Evolutionary conservation across 2,797 vertebrate species (phyloP).

Genomic region (Amniataba percoides): DNA sequence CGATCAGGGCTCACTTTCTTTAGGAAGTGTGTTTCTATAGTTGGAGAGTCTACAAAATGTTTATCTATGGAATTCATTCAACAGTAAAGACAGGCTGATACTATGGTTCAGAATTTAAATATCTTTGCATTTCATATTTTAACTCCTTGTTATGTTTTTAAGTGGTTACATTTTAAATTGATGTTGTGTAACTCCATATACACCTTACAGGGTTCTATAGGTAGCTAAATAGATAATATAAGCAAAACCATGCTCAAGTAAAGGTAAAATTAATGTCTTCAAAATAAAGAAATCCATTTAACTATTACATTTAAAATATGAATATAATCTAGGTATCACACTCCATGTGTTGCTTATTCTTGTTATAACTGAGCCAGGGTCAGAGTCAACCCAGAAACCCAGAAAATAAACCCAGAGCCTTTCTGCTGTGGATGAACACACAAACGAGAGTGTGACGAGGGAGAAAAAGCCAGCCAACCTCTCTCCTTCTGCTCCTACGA

Average conservation of each 20-base stretch:
- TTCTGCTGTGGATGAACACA: constrained; percentile 42
- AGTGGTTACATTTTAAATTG: neutral
- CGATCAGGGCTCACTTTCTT: neutral
- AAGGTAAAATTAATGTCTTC: neutral
- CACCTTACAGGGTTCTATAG: neutral
- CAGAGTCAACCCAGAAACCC: constrained; percentile 49
- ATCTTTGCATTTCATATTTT: neutral
- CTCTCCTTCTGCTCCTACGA: constrained; percentile 63
- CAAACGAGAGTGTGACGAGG: constrained; percentile 46
- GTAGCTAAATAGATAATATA: neutral
- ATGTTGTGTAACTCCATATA: neutral
- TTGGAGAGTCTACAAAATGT: neutral
- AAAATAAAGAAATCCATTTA: neutral
- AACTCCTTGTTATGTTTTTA: neutral
- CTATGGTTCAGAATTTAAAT: neutral
- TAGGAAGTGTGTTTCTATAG: neutral
- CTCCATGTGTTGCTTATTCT: neutral
- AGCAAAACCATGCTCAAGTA: neutral
- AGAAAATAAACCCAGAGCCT: constrained; percentile 45
- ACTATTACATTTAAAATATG: constrained; percentile 12
- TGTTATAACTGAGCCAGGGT: constrained; percentile 20
- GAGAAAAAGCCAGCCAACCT: constrained; percentile 54
- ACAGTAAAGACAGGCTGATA: neutral
- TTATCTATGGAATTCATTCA: constrained; percentile 1
- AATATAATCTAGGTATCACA: neutral